Conservation (phyloP, 2,888 invertebrate species). For the Neelides folsomi region DNA sequence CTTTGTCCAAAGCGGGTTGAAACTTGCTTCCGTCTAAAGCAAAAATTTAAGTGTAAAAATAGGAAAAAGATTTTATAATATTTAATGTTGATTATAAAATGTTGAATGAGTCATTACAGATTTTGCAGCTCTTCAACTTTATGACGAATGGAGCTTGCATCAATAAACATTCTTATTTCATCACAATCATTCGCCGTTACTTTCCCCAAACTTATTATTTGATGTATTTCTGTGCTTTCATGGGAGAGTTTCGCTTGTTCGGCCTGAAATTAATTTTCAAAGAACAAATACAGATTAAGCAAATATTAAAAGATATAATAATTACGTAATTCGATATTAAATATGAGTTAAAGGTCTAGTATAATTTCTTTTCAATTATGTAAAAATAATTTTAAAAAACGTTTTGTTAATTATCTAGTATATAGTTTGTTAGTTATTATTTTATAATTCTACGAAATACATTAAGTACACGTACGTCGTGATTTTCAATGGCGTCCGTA, state of each 20-base stretch:
- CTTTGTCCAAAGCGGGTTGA: conserved; percentile 19
- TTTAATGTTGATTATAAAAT: neutral
- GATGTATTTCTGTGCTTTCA: conserved; percentile 62
- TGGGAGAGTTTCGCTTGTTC: conserved; percentile 61
- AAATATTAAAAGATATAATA: too few species aligned
- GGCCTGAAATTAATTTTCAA: conserved; percentile 34
- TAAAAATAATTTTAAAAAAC: too few species aligned
- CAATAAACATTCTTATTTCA: conserved; percentile 24
- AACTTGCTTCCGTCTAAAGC: conserved; percentile 25
- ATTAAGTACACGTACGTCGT: conserved; percentile 43
- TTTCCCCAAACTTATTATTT: conserved; percentile 65
- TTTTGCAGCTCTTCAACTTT: conserved; percentile 22
- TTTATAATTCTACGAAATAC: too few species aligned
- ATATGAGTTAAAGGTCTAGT: too few species aligned
- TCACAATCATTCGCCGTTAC: conserved; percentile 34
- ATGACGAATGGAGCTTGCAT: conserved; percentile 19
- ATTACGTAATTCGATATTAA: neutral
- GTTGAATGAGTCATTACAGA: conserved; percentile 14
- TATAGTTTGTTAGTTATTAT: too few species aligned
- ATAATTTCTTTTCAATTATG: too few species aligned
- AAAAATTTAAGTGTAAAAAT: neutral
- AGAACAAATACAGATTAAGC: too few species aligned
- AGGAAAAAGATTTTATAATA: neutral
- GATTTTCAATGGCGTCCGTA: conserved; percentile 54
- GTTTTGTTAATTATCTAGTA: too few species aligned